phyloP scores from a whole-genome alignment of 1,140 invertebrate species.

The Caenorhabditis inopinata region DNA sequence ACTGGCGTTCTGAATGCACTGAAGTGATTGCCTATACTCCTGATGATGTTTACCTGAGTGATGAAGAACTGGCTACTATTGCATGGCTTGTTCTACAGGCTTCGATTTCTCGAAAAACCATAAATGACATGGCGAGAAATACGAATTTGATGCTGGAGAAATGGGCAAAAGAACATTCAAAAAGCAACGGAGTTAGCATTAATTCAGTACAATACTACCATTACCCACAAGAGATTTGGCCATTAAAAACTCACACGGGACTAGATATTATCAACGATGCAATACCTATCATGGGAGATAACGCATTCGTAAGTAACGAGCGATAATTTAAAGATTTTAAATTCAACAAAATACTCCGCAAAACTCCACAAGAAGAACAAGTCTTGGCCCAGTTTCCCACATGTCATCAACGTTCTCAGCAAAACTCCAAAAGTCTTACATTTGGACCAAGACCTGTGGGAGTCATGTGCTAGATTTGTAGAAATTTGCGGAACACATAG shows the following conservation, averaged over 20 bases:
- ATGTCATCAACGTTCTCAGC: too few species aligned
- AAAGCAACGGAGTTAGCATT: background rate
- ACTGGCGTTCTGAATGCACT: background rate
- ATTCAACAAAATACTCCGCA: too few species aligned
- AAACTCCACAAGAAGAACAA: too few species aligned
- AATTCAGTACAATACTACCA: background rate
- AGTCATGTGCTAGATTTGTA: too few species aligned
- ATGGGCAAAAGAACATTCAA: background rate
- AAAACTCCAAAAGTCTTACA: background rate
- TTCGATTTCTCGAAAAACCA: background rate
- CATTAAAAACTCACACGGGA: background rate
- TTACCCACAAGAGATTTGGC: conserved; percentile 4
- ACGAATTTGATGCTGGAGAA: background rate
- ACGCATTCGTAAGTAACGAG: background rate
- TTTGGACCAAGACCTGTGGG: too few species aligned
- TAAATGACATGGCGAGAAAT: background rate
- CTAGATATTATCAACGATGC: background rate
- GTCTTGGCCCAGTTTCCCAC: too few species aligned
- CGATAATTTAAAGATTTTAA: too few species aligned
- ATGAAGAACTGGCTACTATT: background rate
- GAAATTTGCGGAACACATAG: too few species aligned
- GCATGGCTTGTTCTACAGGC: background rate
- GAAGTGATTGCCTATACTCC: background rate
- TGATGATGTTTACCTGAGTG: background rate
- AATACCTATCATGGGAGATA: background rate